These are phyloP conservation scores for Chlorops oryzae DNA, from an alignment of 1,140 invertebrate genomes.

Conservation along the genomic window DNA sequence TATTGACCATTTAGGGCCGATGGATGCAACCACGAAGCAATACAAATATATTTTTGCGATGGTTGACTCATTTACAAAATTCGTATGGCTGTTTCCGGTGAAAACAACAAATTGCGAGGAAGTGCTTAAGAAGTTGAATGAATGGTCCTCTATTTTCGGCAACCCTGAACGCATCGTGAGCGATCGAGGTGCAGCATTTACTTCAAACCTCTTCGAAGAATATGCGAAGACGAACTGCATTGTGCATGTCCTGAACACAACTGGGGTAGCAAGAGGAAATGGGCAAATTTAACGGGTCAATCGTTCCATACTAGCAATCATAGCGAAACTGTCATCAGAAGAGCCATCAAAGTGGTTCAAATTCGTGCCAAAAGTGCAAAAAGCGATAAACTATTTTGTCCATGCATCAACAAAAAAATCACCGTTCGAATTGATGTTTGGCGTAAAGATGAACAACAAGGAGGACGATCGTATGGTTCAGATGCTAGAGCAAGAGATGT, in stretches of 20 bases:
- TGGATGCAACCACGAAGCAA: conserved; percentile 32
- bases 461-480: conserved; percentile 21
- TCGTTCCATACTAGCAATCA: conserved; percentile 25
- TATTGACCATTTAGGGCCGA: conserved; percentile 30
- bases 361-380: conserved; percentile 25
- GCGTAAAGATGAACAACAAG: conserved; percentile 26
- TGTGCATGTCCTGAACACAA: conserved; percentile 25
- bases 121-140: neutral
- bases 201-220: conserved; percentile 9
- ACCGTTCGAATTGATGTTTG: conserved; percentile 38
- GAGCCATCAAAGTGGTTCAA: conserved; percentile 32
- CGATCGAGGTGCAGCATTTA: conserved; percentile 17
- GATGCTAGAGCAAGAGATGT: conserved; percentile 32
- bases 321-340: conserved; percentile 29
- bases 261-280: too few species aligned
- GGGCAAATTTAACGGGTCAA: conserved; percentile 36
- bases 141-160: conserved; percentile 16
- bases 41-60: conserved; percentile 45
- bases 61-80: conserved; percentile 45
- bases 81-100: conserved; percentile 16
- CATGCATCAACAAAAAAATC: conserved; percentile 31
- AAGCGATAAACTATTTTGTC: conserved; percentile 30
- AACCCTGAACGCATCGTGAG: conserved; percentile 16
- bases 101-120: conserved; percentile 11
- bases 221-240: conserved; percentile 25